phyloP scores from a whole-genome alignment of 2,888 invertebrate species.

The Coenonympha glycerion region DNA sequence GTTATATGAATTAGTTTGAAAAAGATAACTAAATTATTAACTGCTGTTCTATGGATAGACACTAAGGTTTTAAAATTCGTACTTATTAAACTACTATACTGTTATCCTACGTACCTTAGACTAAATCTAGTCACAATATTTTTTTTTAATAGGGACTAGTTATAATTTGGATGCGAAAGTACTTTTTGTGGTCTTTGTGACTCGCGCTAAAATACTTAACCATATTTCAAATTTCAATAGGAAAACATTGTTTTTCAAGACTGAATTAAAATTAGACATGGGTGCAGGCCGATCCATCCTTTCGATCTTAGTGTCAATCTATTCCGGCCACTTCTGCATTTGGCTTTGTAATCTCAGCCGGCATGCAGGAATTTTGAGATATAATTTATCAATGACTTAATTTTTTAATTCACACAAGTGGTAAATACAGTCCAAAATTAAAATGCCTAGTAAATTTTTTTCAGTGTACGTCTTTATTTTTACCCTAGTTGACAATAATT shows the following conservation, averaged over 20 bases:
- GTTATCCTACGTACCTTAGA: constrained; percentile 34
- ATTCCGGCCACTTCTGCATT: constrained; percentile 11
- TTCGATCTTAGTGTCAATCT: constrained; percentile 43
- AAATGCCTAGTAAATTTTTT: no score
- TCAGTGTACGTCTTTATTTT: no score
- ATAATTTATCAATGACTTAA: not conserved
- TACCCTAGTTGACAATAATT: no score
- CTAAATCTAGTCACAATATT: constrained; percentile 55
- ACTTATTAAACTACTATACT: constrained; percentile 41
- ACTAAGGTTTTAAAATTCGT: constrained; percentile 47
- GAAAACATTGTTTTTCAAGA: not conserved
- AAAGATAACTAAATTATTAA: constrained; percentile 10
- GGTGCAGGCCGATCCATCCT: not conserved
- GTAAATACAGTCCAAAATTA: no score
- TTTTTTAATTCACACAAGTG: not conserved
- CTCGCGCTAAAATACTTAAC: not conserved
- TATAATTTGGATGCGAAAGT: not conserved
- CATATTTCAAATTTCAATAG: not conserved
- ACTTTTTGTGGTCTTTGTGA: not conserved
- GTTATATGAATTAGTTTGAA: not conserved
- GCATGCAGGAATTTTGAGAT: not conserved
- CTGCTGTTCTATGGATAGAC: constrained; percentile 36
- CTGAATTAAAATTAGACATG: constrained; percentile 5
- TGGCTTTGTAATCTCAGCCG: not conserved
- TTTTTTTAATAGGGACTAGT: not conserved